These are phyloP conservation scores for Mionectes macconnelli DNA, from an alignment of 2,113 vertebrate species.

Conservation along the genomic window DNA sequence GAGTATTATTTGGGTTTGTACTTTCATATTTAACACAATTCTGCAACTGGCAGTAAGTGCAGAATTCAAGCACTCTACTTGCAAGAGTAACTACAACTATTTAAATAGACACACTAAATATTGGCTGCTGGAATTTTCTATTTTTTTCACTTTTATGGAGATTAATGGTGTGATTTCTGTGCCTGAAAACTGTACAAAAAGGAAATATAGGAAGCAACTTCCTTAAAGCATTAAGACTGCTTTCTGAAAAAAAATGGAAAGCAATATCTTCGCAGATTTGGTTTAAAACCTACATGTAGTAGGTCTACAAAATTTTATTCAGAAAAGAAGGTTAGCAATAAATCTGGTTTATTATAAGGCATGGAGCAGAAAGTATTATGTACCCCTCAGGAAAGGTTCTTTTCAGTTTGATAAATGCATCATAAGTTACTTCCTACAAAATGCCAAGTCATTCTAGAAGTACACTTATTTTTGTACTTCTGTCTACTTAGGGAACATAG, in stretches of 20 bases:
- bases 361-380: constrained; percentile 22
- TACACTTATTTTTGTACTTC: background rate
- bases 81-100: background rate
- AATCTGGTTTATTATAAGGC: constrained; percentile 23
- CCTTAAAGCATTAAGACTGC: background rate
- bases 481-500: background rate
- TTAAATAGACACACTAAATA: background rate
- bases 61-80: background rate
- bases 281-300: background rate
- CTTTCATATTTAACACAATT: background rate
- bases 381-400: background rate
- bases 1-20: background rate
- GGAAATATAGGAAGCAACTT: background rate
- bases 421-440: background rate
- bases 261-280: background rate
- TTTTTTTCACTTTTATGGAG: background rate
- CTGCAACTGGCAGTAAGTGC: background rate
- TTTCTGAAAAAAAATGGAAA: constrained; percentile 12
- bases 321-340: background rate
- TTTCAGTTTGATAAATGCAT: constrained; percentile 35
- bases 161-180: background rate
- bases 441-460: constrained; percentile 3
- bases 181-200: background rate
- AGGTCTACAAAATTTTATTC: background rate
- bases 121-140: background rate